A percentile compares a stretch with the other conserved stretches of the same genome.
These are phyloP conservation scores for Pelmatolapia mariae DNA, from an alignment of 2,113 vertebrate genomes.

Conservation along the genomic window DNA sequence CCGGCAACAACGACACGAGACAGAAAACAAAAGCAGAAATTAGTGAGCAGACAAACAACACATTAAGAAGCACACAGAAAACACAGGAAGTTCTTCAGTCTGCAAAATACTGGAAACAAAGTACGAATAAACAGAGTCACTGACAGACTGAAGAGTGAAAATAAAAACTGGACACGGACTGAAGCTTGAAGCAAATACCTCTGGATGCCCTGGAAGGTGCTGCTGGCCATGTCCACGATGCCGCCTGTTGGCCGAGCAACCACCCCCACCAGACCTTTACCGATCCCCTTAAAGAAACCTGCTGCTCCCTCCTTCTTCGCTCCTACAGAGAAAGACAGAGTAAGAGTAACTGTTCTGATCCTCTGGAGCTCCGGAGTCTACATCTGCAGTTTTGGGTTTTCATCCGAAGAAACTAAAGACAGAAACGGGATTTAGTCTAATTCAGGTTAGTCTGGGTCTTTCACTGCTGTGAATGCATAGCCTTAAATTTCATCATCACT, in stretches of 20 bases:
- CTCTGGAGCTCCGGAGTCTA: neutral
- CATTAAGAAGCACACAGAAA: neutral
- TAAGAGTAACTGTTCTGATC: neutral
- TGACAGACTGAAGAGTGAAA: neutral
- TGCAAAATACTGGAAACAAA: neutral
- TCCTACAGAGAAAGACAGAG: slow-evolving; percentile 61
- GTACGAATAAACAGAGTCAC: neutral
- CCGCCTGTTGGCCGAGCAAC: slow-evolving; percentile 92
- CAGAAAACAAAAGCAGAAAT: slow-evolving; percentile 57
- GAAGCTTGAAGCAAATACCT: slow-evolving; percentile 67
- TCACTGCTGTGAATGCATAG: neutral
- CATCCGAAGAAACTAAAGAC: too few species aligned
- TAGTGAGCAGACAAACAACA: slow-evolving; percentile 37
- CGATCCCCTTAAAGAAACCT: slow-evolving; percentile 97
- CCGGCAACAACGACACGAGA: slow-evolving; percentile 32
- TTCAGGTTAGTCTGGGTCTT: neutral
- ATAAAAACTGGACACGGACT: neutral
- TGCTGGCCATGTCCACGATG: slow-evolving; percentile 97
- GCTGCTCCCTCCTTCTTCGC: slow-evolving; percentile 94
- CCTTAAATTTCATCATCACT: rapidly evolving
- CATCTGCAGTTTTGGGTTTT: neutral
- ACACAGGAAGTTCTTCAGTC: neutral
- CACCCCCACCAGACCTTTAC: slow-evolving; percentile 92
- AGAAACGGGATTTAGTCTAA: rapidly evolving
- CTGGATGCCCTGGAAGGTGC: slow-evolving; percentile 97